Conservation (phyloP, 2,113 vertebrate genomes). For the Falcunculus frontatus region DNA sequence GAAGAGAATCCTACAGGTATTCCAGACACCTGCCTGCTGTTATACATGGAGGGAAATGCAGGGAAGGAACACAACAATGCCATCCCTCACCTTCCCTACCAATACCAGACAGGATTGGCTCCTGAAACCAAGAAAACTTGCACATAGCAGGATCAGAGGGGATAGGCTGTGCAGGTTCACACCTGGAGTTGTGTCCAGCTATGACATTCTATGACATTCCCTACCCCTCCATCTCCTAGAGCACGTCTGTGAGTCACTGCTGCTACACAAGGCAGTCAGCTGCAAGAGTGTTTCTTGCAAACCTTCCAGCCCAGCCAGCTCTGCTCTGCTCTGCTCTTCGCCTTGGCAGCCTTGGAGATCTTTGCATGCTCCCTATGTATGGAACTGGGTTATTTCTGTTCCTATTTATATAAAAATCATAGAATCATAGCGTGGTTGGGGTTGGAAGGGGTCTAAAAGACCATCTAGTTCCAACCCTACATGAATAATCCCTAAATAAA, state of each 20-base stretch:
- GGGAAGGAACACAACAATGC: background rate
- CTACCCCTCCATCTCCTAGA: background rate
- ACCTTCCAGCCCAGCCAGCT: background rate
- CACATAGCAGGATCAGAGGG: background rate
- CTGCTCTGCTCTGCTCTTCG: background rate
- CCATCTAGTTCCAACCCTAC: background rate
- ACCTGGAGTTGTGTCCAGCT: background rate
- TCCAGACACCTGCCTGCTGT: background rate
- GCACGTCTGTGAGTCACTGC: accelerated
- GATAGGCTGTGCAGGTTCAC: background rate
- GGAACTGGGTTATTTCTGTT: background rate
- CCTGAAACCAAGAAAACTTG: background rate
- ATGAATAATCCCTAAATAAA: background rate
- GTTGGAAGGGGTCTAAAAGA: background rate
- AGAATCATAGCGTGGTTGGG: background rate
- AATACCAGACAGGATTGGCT: background rate
- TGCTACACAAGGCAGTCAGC: background rate
- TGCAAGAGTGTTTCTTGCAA: background rate
- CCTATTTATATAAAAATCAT: background rate
- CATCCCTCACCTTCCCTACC: background rate
- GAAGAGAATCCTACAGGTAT: background rate
- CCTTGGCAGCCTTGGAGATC: background rate
- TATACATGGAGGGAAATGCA: background rate
- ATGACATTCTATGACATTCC: background rate
- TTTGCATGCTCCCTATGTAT: background rate